phyloP scores from a whole-genome alignment of 2,113 vertebrate species.

The Madoqua kirkii region DNA sequence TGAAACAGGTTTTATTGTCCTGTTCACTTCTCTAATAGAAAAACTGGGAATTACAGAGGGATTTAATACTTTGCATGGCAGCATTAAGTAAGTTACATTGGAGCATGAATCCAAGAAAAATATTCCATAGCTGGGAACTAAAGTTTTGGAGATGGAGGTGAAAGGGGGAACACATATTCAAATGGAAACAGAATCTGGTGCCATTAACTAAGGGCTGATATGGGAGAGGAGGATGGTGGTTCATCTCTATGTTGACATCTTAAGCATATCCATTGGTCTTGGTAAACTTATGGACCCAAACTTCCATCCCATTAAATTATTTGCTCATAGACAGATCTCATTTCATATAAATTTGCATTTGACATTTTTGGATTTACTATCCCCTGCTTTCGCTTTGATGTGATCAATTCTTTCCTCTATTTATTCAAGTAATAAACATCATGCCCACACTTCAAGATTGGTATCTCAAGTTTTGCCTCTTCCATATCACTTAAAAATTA shows the following conservation, averaged over 20 bases:
- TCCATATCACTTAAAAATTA: neutral
- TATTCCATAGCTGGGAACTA: neutral
- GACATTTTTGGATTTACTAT: neutral
- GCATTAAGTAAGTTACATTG: neutral
- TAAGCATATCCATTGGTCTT: neutral
- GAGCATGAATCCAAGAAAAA: neutral
- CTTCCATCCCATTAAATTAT: neutral
- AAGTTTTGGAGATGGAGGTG: neutral
- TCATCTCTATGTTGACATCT: neutral
- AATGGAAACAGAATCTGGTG: neutral
- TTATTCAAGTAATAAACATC: slow-evolving; percentile 10
- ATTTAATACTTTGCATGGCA: neutral
- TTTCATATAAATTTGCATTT: neutral
- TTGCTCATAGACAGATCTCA: neutral
- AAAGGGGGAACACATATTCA: neutral
- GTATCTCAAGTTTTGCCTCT: neutral
- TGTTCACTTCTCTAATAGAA: neutral
- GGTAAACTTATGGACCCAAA: neutral
- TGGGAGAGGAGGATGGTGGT: neutral
- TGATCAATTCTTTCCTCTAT: neutral
- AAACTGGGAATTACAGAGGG: neutral
- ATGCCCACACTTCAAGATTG: neutral
- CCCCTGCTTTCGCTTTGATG: neutral
- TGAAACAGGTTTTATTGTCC: neutral
- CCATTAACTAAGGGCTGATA: neutral